A percentile compares a stretch with the other conserved stretches of the same genome.
phyloP scores from a whole-genome alignment of 2,888 invertebrate species.

The Sipha maydis region DNA sequence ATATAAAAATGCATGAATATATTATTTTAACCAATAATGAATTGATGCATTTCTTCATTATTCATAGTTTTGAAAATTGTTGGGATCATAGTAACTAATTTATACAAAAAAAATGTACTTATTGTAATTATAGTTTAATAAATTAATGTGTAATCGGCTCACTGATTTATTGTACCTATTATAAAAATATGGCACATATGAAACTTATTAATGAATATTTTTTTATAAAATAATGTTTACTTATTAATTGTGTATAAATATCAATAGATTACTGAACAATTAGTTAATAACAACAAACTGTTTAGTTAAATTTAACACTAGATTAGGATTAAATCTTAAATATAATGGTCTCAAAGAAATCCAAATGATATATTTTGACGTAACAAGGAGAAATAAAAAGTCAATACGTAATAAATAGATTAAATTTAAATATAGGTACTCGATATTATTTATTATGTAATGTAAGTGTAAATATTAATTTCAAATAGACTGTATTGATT shows the following conservation, averaged over 20 bases:
- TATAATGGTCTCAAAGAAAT: not conserved
- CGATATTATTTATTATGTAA: not conserved
- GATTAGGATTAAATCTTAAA: not conserved
- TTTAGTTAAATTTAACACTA: not conserved
- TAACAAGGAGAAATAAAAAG: not conserved
- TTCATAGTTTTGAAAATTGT: no score
- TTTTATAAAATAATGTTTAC: not conserved
- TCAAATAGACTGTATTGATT: not conserved
- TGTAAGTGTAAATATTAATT: not conserved
- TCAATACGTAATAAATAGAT: not conserved
- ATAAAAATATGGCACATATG: no score
- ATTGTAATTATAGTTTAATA: no score
- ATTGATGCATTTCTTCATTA: no score
- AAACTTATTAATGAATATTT: no score
- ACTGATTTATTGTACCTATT: no score
- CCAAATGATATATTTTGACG: not conserved
- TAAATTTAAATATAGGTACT: constrained; percentile 6
- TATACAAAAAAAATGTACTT: no score
- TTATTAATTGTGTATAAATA: not conserved
- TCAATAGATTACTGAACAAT: not conserved
- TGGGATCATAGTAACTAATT: no score
- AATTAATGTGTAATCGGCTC: no score
- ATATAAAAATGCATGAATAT: no score
- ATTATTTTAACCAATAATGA: no score
- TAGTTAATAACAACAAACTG: not conserved